Base-by-base conservation (phyloP, 2,888 invertebrate genomes). In the Microctonus hyperodae region DNA sequence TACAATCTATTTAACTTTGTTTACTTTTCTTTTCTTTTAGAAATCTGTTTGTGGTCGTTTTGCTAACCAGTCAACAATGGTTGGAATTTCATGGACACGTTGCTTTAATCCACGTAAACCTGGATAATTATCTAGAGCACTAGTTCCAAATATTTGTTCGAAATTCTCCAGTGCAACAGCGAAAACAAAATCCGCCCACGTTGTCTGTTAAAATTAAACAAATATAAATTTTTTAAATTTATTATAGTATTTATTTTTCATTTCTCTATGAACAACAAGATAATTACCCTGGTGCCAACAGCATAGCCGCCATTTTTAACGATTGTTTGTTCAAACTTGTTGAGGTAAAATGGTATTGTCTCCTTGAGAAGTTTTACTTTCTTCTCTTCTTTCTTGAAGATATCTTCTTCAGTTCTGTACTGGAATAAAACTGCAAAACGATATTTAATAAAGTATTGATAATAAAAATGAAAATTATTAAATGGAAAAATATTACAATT, bases 141-240 rank as follows among this genome's bases (percentile, higher is more conserved):
- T 78, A 69, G 85, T 83, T 1, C 87, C 88, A 72, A 87, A 86
- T 71, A 86, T 86, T 57, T 84, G 83, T 73, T 87, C 87, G 77
- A 87, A 87, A 76, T 86, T 86, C 71, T 88, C 87, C 53, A 88
- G 77, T 0, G 87, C 87, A 33, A 85, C 88, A 23, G 88, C 87
- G 73, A 88, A 86, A 1, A 87, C 86, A 65, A 89, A 86, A 74
- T 89, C 89, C 28, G 88, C 86, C 88, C 88, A 89, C 59, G 89
- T 88, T 51, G 89, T 83, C 88, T 89, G 82, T 48, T 84, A 80
- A 68, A n/a, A 35, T 28, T 9, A 57, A 7, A 57, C 16, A 2
- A 28, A 28, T 28, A 28, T 28, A 28, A 5, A 28, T 5, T 5
- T 28, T 28, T 28, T 5, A 51, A 61, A 16, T 60, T 22, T 25